Base-by-base conservation (phyloP, 92 coral and sea anemone species). In the Montipora capitata region DNA sequence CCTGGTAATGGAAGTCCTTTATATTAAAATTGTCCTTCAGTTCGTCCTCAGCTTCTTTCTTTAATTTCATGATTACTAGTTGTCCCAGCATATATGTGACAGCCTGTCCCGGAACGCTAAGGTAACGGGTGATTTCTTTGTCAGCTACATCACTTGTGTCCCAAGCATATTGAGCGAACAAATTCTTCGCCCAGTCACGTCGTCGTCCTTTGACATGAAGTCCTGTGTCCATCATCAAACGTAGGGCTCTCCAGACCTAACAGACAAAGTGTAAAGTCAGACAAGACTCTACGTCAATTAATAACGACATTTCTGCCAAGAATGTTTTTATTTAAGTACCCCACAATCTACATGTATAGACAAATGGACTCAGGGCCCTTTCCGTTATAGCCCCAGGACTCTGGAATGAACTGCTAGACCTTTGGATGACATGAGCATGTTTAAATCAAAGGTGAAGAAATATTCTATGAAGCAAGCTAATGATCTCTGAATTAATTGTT, bases 71-170 rank as follows among this genome's bases (percentile, higher is more conserved):
- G 87, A 96, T 88, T 35, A 74, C 85, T 48, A 86, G 78, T 66
- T 94, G 94, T 0, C 99, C 99, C 45, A 93, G 38, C 93, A 89
- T 93, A 89, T 96, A 96, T 48, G 94, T 89, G 43, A 96, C 92
- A 10, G 98, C 95, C 74, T 96, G 99, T 10, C 95, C 98, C 27
- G 99, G 96, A 4, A 81, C 81, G 67, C 98, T 96, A 89, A 93
- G 98, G 90, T 95, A 96, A 63, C 99, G 95, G 38, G 99, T 96
- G 5, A 96, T 91, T 75, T 94, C 96, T 51, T 94, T 94, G 51
- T 54, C 45, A 49, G 94, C 94, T 51, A 85, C 84, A 65, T 90
- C 94, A 20, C 90, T 85, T 6, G 83, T 86, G 80, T 90, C 94
- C 94, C 94, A 90, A 2, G 94, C 94, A 63, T 70, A 90, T 1